Conservation (phyloP, 2,888 invertebrate genomes). For the Anagyrus pseudococci region DNA sequence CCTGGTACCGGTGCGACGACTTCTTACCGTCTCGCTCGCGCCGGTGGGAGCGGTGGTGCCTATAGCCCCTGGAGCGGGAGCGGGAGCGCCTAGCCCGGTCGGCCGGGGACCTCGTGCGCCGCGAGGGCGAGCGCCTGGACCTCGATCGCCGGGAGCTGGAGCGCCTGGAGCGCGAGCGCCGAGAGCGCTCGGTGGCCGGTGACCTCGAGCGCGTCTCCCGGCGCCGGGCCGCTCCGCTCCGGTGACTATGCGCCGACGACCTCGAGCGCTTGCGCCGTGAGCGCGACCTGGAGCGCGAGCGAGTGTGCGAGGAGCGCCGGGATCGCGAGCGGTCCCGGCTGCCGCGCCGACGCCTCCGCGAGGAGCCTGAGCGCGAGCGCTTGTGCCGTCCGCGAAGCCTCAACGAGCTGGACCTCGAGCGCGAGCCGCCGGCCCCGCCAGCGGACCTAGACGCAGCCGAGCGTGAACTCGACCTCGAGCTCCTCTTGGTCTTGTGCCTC, state of each 20-base stretch:
- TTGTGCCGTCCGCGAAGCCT: neutral
- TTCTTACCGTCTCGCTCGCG: conserved; percentile 60
- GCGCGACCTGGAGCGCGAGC: conserved; percentile 48
- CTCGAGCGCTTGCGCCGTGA: conserved; percentile 49
- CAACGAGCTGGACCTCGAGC: conserved; percentile 35
- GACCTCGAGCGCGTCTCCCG: conserved; percentile 45
- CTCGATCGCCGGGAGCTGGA: too few relatives aligned
- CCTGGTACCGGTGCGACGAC: conserved; percentile 59
- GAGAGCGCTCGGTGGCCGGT: conserved; percentile 36
- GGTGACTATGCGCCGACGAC: conserved; percentile 37
- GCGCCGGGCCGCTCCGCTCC: conserved; percentile 6
- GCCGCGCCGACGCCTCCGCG: conserved; percentile 11
- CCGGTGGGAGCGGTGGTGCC: conserved; percentile 11
- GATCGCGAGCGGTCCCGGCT: conserved; percentile 29
- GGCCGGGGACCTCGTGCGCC: too few relatives aligned
- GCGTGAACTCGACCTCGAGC: conserved; percentile 34
- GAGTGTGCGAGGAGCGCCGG: conserved; percentile 43
- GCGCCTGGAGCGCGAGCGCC: conserved; percentile 51
- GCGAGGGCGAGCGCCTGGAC: too few relatives aligned
- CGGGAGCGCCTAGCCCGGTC: conserved; percentile 47
- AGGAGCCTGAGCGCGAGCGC: conserved; percentile 6
- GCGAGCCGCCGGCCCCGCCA: too few relatives aligned
- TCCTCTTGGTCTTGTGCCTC: conserved; percentile 2
- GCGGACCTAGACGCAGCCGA: neutral
- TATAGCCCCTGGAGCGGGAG: conserved; percentile 48